Evolutionary conservation across 2,797 vertebrate genomes (phyloP).

Genomic region (Percopsis omiscomaycus): DNA sequence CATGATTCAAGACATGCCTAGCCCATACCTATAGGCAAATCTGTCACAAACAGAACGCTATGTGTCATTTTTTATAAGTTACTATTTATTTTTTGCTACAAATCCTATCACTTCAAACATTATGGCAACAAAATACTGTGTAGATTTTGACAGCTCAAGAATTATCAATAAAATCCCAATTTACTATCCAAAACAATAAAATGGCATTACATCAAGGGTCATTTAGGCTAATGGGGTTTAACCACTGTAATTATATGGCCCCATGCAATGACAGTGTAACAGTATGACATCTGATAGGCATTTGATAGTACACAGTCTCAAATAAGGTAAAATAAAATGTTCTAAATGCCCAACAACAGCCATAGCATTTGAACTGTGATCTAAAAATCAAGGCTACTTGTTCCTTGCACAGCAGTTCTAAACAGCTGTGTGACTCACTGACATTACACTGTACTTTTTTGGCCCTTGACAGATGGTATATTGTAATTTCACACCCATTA

Average conservation of each 20-base stretch:
- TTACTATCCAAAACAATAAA: not conserved
- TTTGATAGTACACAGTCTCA: not conserved
- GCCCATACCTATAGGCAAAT: too few relatives aligned
- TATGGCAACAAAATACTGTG: not conserved
- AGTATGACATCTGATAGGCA: too few relatives aligned
- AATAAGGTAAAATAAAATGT: not conserved
- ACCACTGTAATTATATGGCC: not conserved
- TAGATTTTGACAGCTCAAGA: not conserved
- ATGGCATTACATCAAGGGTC: not conserved
- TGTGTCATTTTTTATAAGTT: too few relatives aligned
- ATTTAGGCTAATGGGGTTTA: not conserved
- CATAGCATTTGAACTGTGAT: slow-evolving; percentile 6
- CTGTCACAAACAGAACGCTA: too few relatives aligned
- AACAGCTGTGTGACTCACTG: slow-evolving; percentile 31
- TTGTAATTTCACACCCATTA: slow-evolving; percentile 76
- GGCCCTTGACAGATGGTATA: slow-evolving; percentile 58
- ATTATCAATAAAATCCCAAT: not conserved
- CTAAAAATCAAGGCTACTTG: slow-evolving; percentile 10
- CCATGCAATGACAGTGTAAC: not conserved
- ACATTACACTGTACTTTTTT: slow-evolving; percentile 52
- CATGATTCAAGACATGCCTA: too few relatives aligned
- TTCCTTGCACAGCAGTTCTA: slow-evolving; percentile 23
- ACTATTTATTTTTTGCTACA: too few relatives aligned
- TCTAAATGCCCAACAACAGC: not conserved
- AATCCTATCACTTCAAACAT: too few relatives aligned